These are phyloP conservation scores for Lepus europaeus DNA, from an alignment of 2,113 vertebrate species.

Conservation along the genomic window DNA sequence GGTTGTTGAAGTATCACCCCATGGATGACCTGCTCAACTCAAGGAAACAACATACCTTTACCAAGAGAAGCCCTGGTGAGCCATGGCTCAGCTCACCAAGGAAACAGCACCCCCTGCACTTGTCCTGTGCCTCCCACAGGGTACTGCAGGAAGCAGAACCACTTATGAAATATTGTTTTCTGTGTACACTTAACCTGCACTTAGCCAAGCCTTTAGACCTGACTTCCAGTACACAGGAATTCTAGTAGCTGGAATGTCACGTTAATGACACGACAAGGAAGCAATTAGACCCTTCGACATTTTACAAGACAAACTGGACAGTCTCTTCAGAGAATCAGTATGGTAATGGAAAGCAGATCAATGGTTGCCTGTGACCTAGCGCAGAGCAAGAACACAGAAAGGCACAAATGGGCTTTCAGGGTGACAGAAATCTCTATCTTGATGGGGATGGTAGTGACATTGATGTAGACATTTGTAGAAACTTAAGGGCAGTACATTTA, in stretches of 20 bases:
- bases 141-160: neutral
- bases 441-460: neutral
- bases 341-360: constrained; percentile 21
- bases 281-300: neutral
- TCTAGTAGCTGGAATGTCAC: neutral
- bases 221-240: constrained; percentile 19
- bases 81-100: too few relatives aligned
- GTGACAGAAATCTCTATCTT: neutral
- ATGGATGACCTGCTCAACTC: neutral
- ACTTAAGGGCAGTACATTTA: neutral
- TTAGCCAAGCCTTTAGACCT: neutral
- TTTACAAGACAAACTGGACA: neutral
- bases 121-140: neutral
- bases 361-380: neutral
- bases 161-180: neutral
- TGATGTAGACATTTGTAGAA: neutral
- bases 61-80: neutral
- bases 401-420: neutral
- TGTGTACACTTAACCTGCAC: neutral
- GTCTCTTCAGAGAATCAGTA: constrained; percentile 58
- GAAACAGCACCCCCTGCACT: rapidly evolving
- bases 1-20: neutral
- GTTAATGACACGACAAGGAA: constrained; percentile 51
- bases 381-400: neutral
- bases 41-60: neutral